Percentiles rank a stretch among this genome's conserved stretches.
Conservation (phyloP, 2,797 vertebrate species). For the Sorex maritimensis region DNA sequence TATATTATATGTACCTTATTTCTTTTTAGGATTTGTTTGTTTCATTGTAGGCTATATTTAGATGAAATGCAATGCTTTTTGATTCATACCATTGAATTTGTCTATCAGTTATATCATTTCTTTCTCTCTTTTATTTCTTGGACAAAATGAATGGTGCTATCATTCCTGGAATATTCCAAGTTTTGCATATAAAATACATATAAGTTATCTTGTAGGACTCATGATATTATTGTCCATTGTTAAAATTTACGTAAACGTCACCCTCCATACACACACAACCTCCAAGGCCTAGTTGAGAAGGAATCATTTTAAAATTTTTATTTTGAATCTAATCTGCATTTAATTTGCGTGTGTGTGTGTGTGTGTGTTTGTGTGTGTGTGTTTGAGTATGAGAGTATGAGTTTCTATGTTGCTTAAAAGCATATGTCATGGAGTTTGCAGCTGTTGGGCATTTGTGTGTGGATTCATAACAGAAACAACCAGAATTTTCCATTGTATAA, state of each 20-base stretch:
- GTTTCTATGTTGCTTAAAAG: slow-evolving; percentile 16
- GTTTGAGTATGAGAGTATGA: background rate
- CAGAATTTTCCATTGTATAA: slow-evolving; percentile 40
- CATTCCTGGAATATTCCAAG: background rate
- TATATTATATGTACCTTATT: background rate
- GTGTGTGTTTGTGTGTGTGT: background rate
- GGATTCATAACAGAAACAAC: background rate
- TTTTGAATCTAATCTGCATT: slow-evolving; percentile 12
- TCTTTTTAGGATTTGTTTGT: background rate
- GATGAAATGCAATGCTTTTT: background rate
- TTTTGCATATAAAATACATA: slow-evolving; percentile 20
- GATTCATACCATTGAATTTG: background rate
- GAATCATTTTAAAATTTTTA: slow-evolving; percentile 27
- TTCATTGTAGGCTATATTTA: background rate
- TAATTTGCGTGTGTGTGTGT: slow-evolving; percentile 26
- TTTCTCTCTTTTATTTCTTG: background rate
- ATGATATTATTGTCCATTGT: slow-evolving; percentile 1
- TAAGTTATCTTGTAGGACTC: background rate
- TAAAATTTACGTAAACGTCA: background rate
- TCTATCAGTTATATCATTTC: background rate
- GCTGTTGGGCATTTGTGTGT: background rate
- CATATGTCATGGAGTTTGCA: background rate
- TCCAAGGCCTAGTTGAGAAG: background rate
- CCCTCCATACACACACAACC: background rate
- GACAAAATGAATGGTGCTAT: background rate